Conservation (phyloP, 2,888 invertebrate genomes). For the Oxyteleia sp. region DNA sequence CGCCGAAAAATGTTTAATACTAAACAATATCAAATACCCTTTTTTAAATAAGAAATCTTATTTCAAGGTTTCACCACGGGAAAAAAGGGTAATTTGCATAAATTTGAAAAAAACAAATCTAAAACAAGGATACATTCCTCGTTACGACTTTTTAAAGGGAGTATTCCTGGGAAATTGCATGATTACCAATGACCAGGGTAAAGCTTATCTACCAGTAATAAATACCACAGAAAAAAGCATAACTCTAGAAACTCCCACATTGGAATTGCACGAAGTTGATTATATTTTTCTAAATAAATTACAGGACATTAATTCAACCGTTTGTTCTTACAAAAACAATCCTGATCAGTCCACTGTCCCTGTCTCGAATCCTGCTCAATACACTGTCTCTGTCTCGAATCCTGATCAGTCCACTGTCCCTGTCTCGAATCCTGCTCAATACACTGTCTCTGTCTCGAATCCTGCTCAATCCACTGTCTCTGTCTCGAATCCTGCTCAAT, state of each 20-base stretch:
- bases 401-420: no score
- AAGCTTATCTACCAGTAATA: neutral
- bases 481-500: no score
- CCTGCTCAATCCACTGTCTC: no score
- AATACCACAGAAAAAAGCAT: conserved; percentile 21
- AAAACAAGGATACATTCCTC: neutral
- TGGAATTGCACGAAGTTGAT: conserved; percentile 3
- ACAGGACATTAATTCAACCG: no score
- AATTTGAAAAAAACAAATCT: neutral
- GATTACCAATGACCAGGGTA: neutral
- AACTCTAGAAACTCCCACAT: neutral
- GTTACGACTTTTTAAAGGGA: neutral
- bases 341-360: no score
- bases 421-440: no score
- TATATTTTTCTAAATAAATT: neutral
- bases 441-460: no score
- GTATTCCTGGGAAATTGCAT: conserved; percentile 20
- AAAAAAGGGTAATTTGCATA: neutral
- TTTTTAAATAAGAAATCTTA: no score
- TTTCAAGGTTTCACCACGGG: neutral
- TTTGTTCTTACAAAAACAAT: no score
- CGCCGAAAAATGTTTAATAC: neutral
- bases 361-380: no score
- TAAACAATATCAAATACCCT: neutral
- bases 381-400: no score